phyloP scores from a whole-genome alignment of 2,888 invertebrate species.

The Rhagium mordax region DNA sequence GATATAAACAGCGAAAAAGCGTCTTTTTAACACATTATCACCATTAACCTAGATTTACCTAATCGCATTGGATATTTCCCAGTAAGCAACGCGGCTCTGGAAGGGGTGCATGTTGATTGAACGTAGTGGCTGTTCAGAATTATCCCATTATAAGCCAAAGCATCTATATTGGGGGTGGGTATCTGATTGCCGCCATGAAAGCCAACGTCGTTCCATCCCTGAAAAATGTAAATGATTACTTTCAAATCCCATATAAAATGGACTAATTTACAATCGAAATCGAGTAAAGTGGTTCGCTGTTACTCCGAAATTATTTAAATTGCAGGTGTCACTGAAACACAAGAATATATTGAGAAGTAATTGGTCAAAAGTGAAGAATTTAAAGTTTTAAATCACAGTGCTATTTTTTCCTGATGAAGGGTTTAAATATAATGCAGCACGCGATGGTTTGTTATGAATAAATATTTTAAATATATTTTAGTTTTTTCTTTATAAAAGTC shows the following conservation, averaged over 20 bases:
- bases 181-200: conserved; percentile 92
- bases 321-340: too few species aligned
- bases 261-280: not conserved
- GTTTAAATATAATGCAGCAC: too few species aligned
- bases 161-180: conserved; percentile 92
- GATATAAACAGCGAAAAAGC: not conserved
- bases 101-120: conserved; percentile 89
- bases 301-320: not conserved
- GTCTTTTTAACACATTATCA: not conserved
- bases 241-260: not conserved
- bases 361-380: too few species aligned
- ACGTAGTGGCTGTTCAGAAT: conserved; percentile 91
- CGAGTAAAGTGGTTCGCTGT: not conserved
- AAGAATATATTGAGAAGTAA: too few species aligned
- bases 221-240: conserved; percentile 42
- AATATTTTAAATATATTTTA: too few species aligned
- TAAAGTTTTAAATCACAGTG: too few species aligned
- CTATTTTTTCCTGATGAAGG: too few species aligned
- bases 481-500: too few species aligned
- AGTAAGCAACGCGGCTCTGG: conserved; percentile 85
- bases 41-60: conserved; percentile 70
- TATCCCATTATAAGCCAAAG: conserved; percentile 87
- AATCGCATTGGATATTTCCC: conserved; percentile 91
- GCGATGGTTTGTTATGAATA: too few species aligned
- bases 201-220: conserved; percentile 95